Percentiles rank a stretch among this genome's conserved stretches.
Evolutionary conservation across 1,140 invertebrate genomes (phyloP).

Genomic region (Drosophila tristis): DNA sequence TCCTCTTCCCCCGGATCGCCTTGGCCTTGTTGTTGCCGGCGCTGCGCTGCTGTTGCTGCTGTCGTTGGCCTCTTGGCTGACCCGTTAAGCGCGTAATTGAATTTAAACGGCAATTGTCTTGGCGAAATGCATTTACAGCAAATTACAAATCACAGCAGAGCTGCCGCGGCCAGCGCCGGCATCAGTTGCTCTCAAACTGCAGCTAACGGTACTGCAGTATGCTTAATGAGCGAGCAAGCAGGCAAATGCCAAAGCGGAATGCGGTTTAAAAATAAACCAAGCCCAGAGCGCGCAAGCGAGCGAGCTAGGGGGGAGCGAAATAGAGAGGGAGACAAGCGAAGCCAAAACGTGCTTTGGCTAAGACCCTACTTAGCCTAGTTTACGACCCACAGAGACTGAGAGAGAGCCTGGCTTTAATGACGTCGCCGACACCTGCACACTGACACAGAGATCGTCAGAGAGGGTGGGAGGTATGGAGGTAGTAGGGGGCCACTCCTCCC

Average conservation of each 20-base stretch:
- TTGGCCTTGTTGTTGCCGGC: conserved; percentile 35
- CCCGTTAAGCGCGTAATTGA: conserved; percentile 72
- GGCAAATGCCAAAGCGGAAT: conserved; percentile 63
- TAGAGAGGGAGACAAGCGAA: conserved; percentile 17
- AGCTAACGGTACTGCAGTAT: conserved; percentile 60
- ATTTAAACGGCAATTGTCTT: conserved; percentile 71
- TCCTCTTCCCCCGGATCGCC: conserved; percentile 8
- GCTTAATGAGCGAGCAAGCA: conserved; percentile 32
- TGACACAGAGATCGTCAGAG: neutral
- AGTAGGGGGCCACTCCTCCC: conserved; percentile 1
- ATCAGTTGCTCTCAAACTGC: conserved; percentile 55
- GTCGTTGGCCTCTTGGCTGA: conserved; percentile 53
- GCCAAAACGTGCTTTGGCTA: conserved; percentile 77
- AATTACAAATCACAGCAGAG: conserved; percentile 40
- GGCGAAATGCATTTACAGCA: conserved; percentile 45
- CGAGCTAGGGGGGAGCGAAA: neutral
- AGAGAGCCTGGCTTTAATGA: conserved; percentile 56
- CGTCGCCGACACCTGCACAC: conserved; percentile 51
- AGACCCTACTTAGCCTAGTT: conserved; percentile 81
- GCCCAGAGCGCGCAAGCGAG: conserved; percentile 41
- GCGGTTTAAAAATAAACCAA: conserved; percentile 80
- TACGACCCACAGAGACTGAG: conserved; percentile 42
- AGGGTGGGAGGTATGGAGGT: conserved; percentile 3
- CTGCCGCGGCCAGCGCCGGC: too few relatives aligned
- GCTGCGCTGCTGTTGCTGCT: conserved; percentile 11